Conservation (phyloP, 2,888 invertebrate genomes). For the Latrodectus hesperus region DNA sequence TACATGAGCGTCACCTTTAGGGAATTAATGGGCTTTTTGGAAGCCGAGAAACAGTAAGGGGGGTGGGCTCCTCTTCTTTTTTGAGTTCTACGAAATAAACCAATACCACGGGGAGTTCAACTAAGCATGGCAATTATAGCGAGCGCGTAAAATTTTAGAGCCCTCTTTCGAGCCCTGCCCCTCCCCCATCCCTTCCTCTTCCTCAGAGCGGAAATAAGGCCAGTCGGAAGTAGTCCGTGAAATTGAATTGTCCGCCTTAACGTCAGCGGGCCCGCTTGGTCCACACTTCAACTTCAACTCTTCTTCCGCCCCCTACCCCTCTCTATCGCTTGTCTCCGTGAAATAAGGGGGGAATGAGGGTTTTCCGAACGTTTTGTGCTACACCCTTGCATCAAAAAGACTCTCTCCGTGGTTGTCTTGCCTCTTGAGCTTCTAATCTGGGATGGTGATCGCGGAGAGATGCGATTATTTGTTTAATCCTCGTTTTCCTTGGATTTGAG, state of each 20-base stretch:
- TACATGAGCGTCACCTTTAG: constrained; percentile 64
- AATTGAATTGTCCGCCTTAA: constrained; percentile 69
- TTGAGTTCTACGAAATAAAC: constrained; percentile 58
- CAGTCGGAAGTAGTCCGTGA: constrained; percentile 67
- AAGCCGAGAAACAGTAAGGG: constrained; percentile 48
- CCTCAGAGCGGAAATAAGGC: constrained; percentile 56
- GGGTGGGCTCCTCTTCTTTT: no score
- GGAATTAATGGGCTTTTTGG: constrained; percentile 66
- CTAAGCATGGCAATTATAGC: constrained; percentile 69
- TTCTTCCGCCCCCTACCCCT: neutral
- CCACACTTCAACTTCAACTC: constrained; percentile 62
- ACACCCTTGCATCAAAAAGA: no score
- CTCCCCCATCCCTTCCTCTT: constrained; percentile 24
- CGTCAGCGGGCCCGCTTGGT: constrained; percentile 51
- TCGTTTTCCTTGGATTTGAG: no score
- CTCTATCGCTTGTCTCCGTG: neutral
- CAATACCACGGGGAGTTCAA: constrained; percentile 63
- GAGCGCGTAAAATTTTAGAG: constrained; percentile 69
- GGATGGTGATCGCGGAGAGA: neutral
- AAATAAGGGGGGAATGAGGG: no score
- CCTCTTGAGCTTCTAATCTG: neutral
- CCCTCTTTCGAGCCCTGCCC: constrained; percentile 28
- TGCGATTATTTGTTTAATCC: no score
- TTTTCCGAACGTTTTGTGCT: no score
- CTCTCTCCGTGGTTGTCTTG: no score